These are phyloP conservation scores for Lethocerus indicus DNA, from an alignment of 1,140 invertebrate genomes.

Conservation along the genomic window DNA sequence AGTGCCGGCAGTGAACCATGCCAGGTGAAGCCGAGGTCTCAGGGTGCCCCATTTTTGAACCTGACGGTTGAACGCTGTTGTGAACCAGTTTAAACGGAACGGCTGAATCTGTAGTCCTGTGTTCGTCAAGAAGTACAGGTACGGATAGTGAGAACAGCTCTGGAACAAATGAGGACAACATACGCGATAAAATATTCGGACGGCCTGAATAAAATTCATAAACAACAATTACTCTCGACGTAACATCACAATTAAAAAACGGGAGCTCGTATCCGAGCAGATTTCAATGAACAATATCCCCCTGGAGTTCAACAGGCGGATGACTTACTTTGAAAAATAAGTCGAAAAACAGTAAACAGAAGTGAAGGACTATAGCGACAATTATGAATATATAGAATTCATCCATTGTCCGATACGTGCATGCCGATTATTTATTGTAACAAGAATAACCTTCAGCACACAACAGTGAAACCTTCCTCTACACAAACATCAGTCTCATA, in stretches of 20 bases:
- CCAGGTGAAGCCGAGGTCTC: conserved; percentile 38
- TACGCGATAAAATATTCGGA: background rate
- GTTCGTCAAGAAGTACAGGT: conserved; percentile 53
- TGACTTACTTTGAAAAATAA: conserved; percentile 17
- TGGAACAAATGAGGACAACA: conserved; percentile 29
- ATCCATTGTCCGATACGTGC: conserved; percentile 16
- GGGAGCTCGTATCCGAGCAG: no score
- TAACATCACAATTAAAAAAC: no score
- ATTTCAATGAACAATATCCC: no score
- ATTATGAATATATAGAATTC: conserved; percentile 15
- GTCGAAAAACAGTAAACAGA: conserved; percentile 16
- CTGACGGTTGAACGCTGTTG: conserved; percentile 51
- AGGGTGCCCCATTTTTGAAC: conserved; percentile 54
- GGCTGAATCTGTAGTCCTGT: conserved; percentile 52
- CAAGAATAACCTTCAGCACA: no score
- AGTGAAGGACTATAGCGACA: conserved; percentile 12
- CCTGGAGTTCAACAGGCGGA: no score
- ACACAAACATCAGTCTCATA: no score
- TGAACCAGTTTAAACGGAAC: conserved; percentile 56
- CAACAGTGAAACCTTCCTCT: no score
- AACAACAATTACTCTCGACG: no score
- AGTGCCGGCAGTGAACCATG: conserved; percentile 34
- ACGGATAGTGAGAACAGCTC: conserved; percentile 65
- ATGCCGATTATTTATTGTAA: no score
- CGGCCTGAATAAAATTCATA: background rate